Base-by-base conservation (phyloP, 2,888 invertebrate genomes). In the Perdita meconis region DNA sequence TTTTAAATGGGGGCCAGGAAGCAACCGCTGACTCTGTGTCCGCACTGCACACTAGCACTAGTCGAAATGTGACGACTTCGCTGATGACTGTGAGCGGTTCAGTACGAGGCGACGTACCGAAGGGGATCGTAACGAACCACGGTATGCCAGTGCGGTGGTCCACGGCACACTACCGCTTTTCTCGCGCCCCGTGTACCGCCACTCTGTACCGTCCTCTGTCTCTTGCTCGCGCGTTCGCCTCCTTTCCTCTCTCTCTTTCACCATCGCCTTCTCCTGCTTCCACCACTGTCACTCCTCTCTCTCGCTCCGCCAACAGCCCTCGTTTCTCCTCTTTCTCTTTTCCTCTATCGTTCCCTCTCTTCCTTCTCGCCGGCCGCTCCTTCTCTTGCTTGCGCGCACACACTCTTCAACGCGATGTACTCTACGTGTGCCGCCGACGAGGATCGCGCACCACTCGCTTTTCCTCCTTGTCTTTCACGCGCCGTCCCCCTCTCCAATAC, bases 161-260 rank as follows among this genome's bases (percentile, higher is more conserved):
- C 94, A 94, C 94, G 94, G 94, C 94, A 94, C 94, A 94, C 94
- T 94, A 94, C 94, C 94, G 94, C 94, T 95, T 94, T 94, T 93
- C 93, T 93, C 93, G 93, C 93, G 91, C 91, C 91, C 91, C 91
- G 90, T 91, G 93, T 93, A 93, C 93, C 93, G 93, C 90, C 93
- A 93, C 91, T 91, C 93, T 93, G 93, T 93, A 93, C 93, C 92
- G 92, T 92, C 89, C 93, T 93, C 94, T 94, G 94, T 94, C 94
- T 94, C 94, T 94, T 94, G 94, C 94, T 80, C 78, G 75, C 86
- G 85, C 82, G 78, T 82, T 89, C 92, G 91, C 91, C 92, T 92
- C 91, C 88, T 92, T 84, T 82, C 89, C 91, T 91, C 91, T 85
- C 83, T 83, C 84, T 92, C 86, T 85, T 72, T 64, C 83, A 19